Evolutionary conservation across 1,140 invertebrate species (phyloP).

Genomic region (Drosophila sproati): DNA sequence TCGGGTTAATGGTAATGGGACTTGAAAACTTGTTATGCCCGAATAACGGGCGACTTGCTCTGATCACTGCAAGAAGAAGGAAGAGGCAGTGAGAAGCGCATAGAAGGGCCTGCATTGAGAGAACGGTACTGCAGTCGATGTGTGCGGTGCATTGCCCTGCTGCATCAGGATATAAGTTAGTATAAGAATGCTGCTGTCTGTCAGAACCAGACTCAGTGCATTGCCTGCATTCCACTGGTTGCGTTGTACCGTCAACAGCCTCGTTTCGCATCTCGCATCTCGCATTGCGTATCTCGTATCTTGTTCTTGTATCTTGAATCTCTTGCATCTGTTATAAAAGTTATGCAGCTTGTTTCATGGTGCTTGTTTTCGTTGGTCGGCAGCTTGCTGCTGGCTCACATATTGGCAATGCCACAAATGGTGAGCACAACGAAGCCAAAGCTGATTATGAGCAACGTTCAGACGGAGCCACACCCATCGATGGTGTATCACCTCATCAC

Average conservation of each 20-base stretch:
- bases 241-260: slow-evolving; percentile 1
- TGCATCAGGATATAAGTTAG: slow-evolving; percentile 15
- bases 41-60: slow-evolving; percentile 26
- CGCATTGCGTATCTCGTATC: neutral
- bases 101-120: slow-evolving; percentile 20
- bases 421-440: slow-evolving; percentile 23
- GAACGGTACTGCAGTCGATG: neutral
- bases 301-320: neutral
- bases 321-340: slow-evolving; percentile 8
- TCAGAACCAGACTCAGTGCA: slow-evolving; percentile 11
- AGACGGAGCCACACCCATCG: slow-evolving; percentile 34
- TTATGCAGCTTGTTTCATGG: slow-evolving; percentile 25
- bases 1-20: slow-evolving; percentile 74
- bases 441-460: slow-evolving; percentile 35
- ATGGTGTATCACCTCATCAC: slow-evolving; percentile 59
- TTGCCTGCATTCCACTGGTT: slow-evolving; percentile 18
- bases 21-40: slow-evolving; percentile 69
- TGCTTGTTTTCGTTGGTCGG: slow-evolving; percentile 14
- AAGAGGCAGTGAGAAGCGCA: slow-evolving; percentile 28
- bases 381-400: slow-evolving; percentile 6
- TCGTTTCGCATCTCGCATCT: neutral
- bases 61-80: neutral
- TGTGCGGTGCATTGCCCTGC: slow-evolving; percentile 33
- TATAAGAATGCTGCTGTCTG: slow-evolving; percentile 23
- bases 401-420: slow-evolving; percentile 2